phyloP scores from a whole-genome alignment of 2,113 vertebrate species.

The Australoheros scitulus region DNA sequence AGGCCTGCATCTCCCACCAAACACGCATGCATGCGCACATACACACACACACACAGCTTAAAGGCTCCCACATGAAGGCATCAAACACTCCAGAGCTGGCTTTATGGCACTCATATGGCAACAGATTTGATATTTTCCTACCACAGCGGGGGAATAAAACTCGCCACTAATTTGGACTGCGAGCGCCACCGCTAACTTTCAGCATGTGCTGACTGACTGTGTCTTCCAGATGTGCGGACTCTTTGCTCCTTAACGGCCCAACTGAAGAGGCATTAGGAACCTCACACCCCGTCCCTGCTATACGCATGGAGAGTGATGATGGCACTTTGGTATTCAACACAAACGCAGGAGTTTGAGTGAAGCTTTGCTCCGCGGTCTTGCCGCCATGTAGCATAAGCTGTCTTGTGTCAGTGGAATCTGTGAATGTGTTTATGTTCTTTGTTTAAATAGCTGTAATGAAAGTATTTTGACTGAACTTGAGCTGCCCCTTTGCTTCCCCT shows the following conservation, averaged over 20 bases:
- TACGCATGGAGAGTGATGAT: constrained; percentile 47
- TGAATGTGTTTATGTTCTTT: constrained; percentile 56
- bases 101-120: constrained; percentile 87
- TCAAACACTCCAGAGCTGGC: constrained; percentile 82
- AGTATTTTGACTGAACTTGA: constrained; percentile 37
- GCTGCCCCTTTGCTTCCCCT: not conserved
- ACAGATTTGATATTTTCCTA: constrained; percentile 86
- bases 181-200: constrained; percentile 83
- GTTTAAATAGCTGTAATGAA: constrained; percentile 61
- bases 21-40: not conserved
- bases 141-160: constrained; percentile 85
- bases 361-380: constrained; percentile 21
- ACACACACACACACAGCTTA: constrained; percentile 66
- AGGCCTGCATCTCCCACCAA: constrained; percentile 58
- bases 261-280: constrained; percentile 72
- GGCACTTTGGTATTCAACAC: constrained; percentile 41
- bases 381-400: constrained; percentile 24
- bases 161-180: constrained; percentile 86
- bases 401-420: constrained; percentile 38
- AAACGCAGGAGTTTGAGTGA: constrained; percentile 36
- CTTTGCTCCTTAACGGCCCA: constrained; percentile 76
- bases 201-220: constrained; percentile 79
- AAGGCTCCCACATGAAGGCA: constrained; percentile 85
- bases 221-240: constrained; percentile 83
- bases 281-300: constrained; percentile 59